Base-by-base conservation (phyloP, 1,140 invertebrate genomes). In the Drosophila leontia region DNA sequence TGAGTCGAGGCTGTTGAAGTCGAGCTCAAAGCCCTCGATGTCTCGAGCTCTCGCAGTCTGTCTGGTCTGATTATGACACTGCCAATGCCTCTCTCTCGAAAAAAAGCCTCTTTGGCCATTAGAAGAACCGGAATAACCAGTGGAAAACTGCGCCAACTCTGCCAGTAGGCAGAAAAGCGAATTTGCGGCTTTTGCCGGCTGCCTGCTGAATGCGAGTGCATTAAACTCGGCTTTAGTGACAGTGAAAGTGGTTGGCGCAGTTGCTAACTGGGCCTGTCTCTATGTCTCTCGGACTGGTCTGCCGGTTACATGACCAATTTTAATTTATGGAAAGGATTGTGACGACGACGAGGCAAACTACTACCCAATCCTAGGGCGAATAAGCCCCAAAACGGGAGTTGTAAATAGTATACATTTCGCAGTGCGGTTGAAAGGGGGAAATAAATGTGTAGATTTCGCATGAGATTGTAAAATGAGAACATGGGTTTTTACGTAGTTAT, bases 61-160 rank as follows among this genome's bases (percentile, higher is more conserved):
- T 68, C 75, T 86, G 78, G 71, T 76, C 84, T 83, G 83, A 87
- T 87, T 87, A 87, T 87, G 83, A 87, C 83, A 87, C 83, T 81
- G 79, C 82, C 82, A 82, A 81, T 77, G 83, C 83, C 83, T 87
- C 83, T 29, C 26, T 63, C 68, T 9, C 13, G 15, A 78, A 67
- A 17, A 29, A 32, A 7, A n/a, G 35, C 57, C 57, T n/a, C 61
- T 65, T 41, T n/a, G 47, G 32, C 29, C 72, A 80, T 88, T 84
- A 88, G 84, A 83, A 83, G 84, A 88, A 88, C 84, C 85, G 84
- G 84, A 88, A 81, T 90, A 88, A 88, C 84, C 85, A 88, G 84
- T 88, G 85, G 84, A 87, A 88, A 88, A 88, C 69, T 55, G 60
- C 56, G 34, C 45, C 48, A 55, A 17, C 15, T 53, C 17, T 15